Percentiles rank a stretch among this genome's conserved stretches.
Evolutionary conservation across 2,797 vertebrate species (phyloP).

Genomic region (Clamator glandarius): DNA sequence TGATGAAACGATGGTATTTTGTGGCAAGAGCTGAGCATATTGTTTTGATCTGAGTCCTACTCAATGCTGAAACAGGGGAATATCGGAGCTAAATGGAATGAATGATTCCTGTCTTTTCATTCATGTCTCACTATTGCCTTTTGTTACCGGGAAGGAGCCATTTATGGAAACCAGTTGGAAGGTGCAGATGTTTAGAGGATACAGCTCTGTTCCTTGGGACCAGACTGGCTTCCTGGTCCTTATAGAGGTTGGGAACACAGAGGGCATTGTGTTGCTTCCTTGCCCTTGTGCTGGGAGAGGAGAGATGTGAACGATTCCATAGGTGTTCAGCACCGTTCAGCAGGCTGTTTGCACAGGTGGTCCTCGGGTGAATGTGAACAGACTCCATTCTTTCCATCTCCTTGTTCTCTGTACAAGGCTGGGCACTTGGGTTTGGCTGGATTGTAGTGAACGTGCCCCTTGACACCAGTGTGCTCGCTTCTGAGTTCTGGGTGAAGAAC

Average conservation of each 20-base stretch:
- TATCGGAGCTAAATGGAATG: neutral
- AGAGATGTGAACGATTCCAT: neutral
- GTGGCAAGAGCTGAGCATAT: neutral
- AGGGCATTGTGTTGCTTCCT: neutral
- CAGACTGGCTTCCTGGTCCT: neutral
- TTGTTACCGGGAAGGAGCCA: neutral
- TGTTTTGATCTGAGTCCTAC: neutral
- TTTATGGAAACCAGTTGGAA: neutral
- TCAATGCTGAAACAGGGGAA: neutral
- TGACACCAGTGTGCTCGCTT: fast-evolving
- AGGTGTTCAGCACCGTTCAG: neutral
- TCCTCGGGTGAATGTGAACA: neutral
- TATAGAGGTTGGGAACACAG: neutral
- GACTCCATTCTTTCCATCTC: neutral
- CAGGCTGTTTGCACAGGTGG: neutral
- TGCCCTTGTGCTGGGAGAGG: neutral
- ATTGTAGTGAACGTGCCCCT: neutral
- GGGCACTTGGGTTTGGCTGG: neutral
- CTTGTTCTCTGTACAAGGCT: neutral
- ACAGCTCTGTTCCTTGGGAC: neutral
- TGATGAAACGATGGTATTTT: neutral
- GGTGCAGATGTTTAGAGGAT: neutral
- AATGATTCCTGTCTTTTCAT: neutral
- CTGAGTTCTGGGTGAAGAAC: neutral
- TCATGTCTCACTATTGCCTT: neutral